Base-by-base conservation (phyloP, 2,888 invertebrate genomes). In the Thymelicus sylvestris region DNA sequence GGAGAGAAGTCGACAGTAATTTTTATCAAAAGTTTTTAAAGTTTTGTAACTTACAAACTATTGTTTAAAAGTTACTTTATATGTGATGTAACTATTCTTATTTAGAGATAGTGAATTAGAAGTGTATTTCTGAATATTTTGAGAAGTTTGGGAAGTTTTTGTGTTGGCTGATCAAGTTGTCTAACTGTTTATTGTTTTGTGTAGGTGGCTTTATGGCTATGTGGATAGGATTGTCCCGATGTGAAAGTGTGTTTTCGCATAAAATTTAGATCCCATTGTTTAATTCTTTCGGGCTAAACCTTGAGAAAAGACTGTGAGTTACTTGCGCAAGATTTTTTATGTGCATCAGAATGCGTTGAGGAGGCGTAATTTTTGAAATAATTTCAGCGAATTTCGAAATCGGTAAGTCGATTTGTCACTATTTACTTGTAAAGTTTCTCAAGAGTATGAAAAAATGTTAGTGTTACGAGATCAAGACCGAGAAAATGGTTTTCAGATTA, bases 221-320 rank as follows among this genome's bases (percentile, higher is more conserved):
- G 82, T 83, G 83, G 85, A 78, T 88, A 74, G 84, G 84, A 85
- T 85, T 83, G 86, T 82, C 82, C 84, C 83, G 83, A 87, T 91
- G 93, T 93, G 93, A 93, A 93, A 93, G 93, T 93, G 90, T 84
- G 81, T 91, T 89, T 89, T 91, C 89, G 90, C 91, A 89, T 92
- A 90, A 88, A 91, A 90, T 92, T 92, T 87, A 86, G 89, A 87
- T 86, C 91, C 92, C 90, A 93, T 93, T 93, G 93, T 93, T 91
- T 86, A 76, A 82, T 82, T 86, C 84, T 87, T 91, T 91, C 90
- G 87, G 87, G 87, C 86, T 89, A 84, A 82, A 83, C 80, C 80
- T 84, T 87, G 86, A 86, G 89, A 90, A 90, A 88, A 88, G 82
- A 84, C 79, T 79, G 79, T 80, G 76, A 77, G 82, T 78, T 74